phyloP scores from a whole-genome alignment of 53 echinoderm and acorn worm genomes.

The Arbacia lixula region DNA sequence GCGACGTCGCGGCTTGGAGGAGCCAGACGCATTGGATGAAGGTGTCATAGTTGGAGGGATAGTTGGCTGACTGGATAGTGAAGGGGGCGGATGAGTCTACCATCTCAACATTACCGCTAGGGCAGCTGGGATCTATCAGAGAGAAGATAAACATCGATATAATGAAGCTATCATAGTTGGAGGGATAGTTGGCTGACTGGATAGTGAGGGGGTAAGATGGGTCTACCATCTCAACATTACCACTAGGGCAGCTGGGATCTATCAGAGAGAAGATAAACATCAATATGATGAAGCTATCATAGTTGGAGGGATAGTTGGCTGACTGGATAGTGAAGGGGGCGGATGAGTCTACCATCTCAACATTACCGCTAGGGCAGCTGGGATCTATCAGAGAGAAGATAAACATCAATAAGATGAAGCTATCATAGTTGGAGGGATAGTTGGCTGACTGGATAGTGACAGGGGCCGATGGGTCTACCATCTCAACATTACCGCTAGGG shows the following conservation, averaged over 20 bases:
- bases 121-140: constrained; percentile 32
- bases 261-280: too few species aligned
- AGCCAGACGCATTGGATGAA: constrained; percentile 28
- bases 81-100: not conserved
- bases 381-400: too few species aligned
- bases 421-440: constrained; percentile 21
- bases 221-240: not conserved
- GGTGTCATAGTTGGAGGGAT: constrained; percentile 7
- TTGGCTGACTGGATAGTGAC: constrained; percentile 18
- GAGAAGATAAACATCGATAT: too few species aligned
- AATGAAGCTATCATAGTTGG: not conserved
- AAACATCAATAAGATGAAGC: too few species aligned
- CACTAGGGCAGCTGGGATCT: constrained; percentile 8
- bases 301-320: constrained; percentile 26
- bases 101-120: not conserved
- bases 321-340: constrained; percentile 8
- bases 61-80: constrained; percentile 29
- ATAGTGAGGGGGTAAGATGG: not conserved
- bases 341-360: not conserved
- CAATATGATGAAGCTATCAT: constrained; percentile 1
- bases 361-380: not conserved
- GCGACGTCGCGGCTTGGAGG: constrained; percentile 1
- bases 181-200: constrained; percentile 36
- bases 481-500: not conserved
- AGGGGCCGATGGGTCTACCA: not conserved